Evolutionary conservation across 2,888 invertebrate species (phyloP), one percentile per base, ranked within the genome.

Genomic region (Entomobrya multifasciata): DNA sequence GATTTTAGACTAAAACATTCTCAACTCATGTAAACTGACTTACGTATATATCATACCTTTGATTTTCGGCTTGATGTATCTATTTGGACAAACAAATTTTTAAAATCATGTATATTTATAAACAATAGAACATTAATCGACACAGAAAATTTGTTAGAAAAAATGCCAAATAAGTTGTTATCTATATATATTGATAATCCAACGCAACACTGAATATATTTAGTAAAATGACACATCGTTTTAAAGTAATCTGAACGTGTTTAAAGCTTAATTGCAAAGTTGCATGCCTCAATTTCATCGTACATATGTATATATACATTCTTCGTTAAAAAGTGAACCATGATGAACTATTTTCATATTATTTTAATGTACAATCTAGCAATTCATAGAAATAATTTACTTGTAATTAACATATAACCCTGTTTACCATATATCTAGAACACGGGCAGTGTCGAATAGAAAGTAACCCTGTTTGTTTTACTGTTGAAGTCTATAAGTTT

Each of bases 151-250:
- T 36, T 36, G 36, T 36, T 36, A 36, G 57, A 60, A 49, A n/a
- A n/a, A 17, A 70, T 76, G 49, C 76, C 74, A 83, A 83, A 25
- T 36, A 36, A 36, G 72, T 81, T 81, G 81, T 81, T 81, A 81
- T 72, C 44, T 72, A 65, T 8, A 36, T 36, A 36, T 36, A 4
- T 74, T 83, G 30, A 65, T 83, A 76, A 76, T 83, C 74, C 83
- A 83, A 72, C 74, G 62, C 60, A 65, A 47, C 36, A 36, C 20
- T 47, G 76, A 36, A 83, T 36, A 52, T 20, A 49, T 80, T 36
- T 36, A 83, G 44, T 76, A 83, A 76, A 82, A 36, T 76, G 76
- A 76, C 83, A 74, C 76, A 83, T 70, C 49, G 65, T 79, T 79
- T 65, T 30, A 30, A 65, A 79, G n/a, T n/a, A 15, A 25, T 8